A percentile compares a stretch with the other conserved stretches of the same genome.
phyloP scores from a whole-genome alignment of 2,113 vertebrate genomes.

The Nannospalax galili region DNA sequence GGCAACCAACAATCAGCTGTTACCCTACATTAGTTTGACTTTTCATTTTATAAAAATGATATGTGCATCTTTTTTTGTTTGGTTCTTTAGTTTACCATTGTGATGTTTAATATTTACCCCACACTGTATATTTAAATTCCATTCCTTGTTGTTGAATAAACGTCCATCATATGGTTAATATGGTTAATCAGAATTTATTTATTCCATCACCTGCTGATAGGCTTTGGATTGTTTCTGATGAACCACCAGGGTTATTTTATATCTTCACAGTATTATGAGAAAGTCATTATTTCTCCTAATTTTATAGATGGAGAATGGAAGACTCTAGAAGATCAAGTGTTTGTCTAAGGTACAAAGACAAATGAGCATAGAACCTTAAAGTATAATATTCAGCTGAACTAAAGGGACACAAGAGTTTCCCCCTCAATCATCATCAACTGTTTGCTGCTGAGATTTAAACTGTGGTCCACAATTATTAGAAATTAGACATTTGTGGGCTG shows the following conservation, averaged over 20 bases:
- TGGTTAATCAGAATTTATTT: neutral
- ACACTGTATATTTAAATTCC: neutral
- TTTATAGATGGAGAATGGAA: neutral
- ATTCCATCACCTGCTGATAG: neutral
- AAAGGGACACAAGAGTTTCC: too few relatives aligned
- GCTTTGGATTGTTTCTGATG: neutral
- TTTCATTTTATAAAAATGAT: slow-evolving; percentile 38
- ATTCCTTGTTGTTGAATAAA: neutral
- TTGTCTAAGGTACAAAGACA: neutral
- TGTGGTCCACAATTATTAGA: neutral
- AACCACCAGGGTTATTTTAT: neutral
- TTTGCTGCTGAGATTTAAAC: neutral
- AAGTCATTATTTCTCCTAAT: neutral
- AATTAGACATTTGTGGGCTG: too few relatives aligned
- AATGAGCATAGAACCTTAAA: neutral
- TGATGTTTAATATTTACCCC: neutral
- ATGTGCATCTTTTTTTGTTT: neutral
- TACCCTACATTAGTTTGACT: neutral
- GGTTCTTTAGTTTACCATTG: neutral
- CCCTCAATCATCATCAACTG: neutral
- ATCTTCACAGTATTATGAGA: neutral
- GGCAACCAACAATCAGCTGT: neutral
- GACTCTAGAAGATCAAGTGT: neutral
- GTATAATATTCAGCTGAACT: neutral
- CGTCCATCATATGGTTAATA: too few relatives aligned